These are phyloP conservation scores for Takifugu ocellatus DNA, from an alignment of 2,797 vertebrate genomes.

Conservation along the genomic window DNA sequence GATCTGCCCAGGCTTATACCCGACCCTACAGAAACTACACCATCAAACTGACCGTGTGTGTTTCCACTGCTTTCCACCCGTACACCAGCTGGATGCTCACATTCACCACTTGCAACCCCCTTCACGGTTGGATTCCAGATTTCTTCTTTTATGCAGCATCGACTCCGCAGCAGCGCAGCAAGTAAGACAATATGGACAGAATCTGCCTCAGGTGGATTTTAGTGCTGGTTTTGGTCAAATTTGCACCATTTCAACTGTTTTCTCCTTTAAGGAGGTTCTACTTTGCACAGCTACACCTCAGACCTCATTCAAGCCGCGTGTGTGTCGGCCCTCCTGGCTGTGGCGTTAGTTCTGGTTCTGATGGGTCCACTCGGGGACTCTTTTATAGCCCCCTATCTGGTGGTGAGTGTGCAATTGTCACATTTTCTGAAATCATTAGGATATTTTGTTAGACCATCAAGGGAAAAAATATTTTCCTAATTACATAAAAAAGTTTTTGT, in stretches of 20 bases:
- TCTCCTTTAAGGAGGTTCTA: slow-evolving; percentile 82
- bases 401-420: slow-evolving; percentile 47
- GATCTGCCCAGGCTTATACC: slow-evolving; percentile 84
- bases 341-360: slow-evolving; percentile 82
- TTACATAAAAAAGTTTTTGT: too few species aligned
- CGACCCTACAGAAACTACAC: slow-evolving; percentile 93
- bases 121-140: slow-evolving; percentile 87
- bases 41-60: slow-evolving; percentile 93
- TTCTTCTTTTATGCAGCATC: slow-evolving; percentile 91
- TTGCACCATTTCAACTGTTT: slow-evolving; percentile 13
- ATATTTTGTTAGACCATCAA: not conserved
- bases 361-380: slow-evolving; percentile 86
- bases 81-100: slow-evolving; percentile 97
- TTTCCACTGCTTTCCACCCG: slow-evolving; percentile 91
- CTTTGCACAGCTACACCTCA: slow-evolving; percentile 87
- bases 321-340: slow-evolving; percentile 86
- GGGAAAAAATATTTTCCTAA: too few species aligned
- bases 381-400: slow-evolving; percentile 78
- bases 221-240: slow-evolving; percentile 9
- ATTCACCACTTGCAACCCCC: slow-evolving; percentile 82
- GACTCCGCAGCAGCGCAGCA: slow-evolving; percentile 83
- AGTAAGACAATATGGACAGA: slow-evolving; percentile 68
- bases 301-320: slow-evolving; percentile 89
- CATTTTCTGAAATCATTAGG: slow-evolving; percentile 11
- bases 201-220: not conserved